Conservation (phyloP, 64 coral and sea anemone genomes). For the Stylophora pistillata region DNA sequence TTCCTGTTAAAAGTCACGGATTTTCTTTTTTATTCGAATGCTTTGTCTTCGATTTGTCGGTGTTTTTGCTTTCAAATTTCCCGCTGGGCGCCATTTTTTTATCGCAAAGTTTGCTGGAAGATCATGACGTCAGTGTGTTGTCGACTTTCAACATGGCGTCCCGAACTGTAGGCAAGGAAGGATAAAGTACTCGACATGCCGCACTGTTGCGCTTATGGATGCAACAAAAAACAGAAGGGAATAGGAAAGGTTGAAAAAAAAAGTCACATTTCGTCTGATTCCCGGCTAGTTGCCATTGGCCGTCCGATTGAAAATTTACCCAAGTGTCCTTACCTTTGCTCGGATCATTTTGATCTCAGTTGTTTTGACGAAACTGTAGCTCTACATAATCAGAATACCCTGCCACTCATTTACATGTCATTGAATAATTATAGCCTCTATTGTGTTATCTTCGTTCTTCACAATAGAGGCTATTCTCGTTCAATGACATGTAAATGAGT, state of each 20-base stretch:
- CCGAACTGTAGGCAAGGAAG: not conserved
- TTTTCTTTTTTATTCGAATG: slow-evolving; percentile 38
- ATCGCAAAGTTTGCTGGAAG: slow-evolving; percentile 54
- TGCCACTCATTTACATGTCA: no score
- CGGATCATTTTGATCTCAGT: slow-evolving; percentile 12
- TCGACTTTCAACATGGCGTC: slow-evolving; percentile 38
- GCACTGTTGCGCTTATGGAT: slow-evolving; percentile 30
- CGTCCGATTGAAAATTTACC: slow-evolving; percentile 27
- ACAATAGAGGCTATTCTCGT: no score
- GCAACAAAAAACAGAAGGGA: slow-evolving; percentile 31
- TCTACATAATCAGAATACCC: slow-evolving; percentile 18
- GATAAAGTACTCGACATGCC: slow-evolving; percentile 31
- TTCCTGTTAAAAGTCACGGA: slow-evolving; percentile 25
- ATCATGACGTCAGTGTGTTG: slow-evolving; percentile 57
- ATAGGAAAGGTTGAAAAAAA: slow-evolving; percentile 30
- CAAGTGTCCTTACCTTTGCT: slow-evolving; percentile 17
- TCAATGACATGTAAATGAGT: no score
- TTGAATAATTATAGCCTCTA: no score
- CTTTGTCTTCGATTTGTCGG: slow-evolving; percentile 28
- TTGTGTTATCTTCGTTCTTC: no score
- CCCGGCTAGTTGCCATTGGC: slow-evolving; percentile 12
- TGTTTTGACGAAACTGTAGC: slow-evolving; percentile 33
- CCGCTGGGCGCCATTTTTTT: slow-evolving; percentile 54
- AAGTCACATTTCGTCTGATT: not conserved
- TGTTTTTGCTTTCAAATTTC: slow-evolving; percentile 53